phyloP scores from a whole-genome alignment of 2,113 vertebrate species.

The Sphaerodactylus townsendi region DNA sequence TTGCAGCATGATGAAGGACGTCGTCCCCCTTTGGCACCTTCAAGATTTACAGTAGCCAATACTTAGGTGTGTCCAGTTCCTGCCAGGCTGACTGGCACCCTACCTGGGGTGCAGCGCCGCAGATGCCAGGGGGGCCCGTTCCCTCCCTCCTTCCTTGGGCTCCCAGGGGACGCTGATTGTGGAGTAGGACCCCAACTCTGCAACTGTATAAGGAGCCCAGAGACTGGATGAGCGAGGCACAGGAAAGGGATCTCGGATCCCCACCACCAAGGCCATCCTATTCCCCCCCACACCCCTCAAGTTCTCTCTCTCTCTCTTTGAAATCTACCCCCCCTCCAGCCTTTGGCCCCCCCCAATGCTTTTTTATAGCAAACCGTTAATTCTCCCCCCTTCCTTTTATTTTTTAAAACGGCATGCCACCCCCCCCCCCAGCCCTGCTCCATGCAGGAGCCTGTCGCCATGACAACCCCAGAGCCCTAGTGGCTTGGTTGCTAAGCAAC shows the following conservation, averaged over 20 bases:
- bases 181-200: not conserved
- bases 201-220: not conserved
- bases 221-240: not conserved
- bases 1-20: too few species aligned
- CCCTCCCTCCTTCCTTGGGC: too few species aligned
- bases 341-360: not conserved
- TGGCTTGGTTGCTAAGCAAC: constrained; percentile 31
- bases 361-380: not conserved
- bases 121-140: too few species aligned
- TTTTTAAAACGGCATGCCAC: not conserved
- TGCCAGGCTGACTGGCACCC: not conserved
- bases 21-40: too few species aligned
- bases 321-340: not conserved
- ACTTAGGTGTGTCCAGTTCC: too few species aligned
- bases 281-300: not conserved
- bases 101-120: not conserved
- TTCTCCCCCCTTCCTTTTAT: too few species aligned
- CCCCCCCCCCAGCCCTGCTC: not conserved
- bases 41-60: too few species aligned
- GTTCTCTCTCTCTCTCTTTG: not conserved
- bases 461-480: constrained; percentile 31
- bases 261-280: not conserved
- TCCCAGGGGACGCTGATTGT: not conserved
- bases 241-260: not conserved
- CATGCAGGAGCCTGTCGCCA: constrained; percentile 24